Conservation (phyloP, 1,140 invertebrate genomes). For the Zaprionus davidi region DNA sequence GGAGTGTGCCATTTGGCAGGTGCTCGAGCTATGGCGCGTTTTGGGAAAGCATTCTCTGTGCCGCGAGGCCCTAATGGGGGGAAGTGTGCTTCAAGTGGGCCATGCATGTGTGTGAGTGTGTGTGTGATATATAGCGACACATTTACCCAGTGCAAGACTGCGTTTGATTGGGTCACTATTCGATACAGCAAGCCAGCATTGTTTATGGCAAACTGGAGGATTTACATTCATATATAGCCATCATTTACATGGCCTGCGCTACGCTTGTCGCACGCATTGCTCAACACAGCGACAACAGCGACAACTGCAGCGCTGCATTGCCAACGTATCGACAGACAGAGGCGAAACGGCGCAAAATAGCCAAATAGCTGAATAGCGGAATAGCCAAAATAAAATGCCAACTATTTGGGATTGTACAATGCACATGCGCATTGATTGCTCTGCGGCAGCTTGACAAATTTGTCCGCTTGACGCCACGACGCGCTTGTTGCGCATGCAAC, state of each 20-base stretch:
- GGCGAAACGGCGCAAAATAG: neutral
- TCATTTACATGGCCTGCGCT: neutral
- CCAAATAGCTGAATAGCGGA: neutral
- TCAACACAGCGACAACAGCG: neutral
- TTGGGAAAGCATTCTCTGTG: slow-evolving; percentile 1
- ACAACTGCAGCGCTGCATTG: neutral
- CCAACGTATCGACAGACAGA: no score
- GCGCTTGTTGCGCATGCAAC: slow-evolving; percentile 41
- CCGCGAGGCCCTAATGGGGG: neutral
- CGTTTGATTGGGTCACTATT: neutral
- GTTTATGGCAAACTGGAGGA: neutral
- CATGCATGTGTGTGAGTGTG: neutral
- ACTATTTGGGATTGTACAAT: slow-evolving; percentile 64
- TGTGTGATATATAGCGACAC: neutral
- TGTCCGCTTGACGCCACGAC: slow-evolving; percentile 55
- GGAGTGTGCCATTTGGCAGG: slow-evolving; percentile 45
- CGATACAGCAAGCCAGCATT: no score
- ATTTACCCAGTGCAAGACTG: neutral
- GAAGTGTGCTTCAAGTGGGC: neutral
- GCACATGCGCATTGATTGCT: slow-evolving; percentile 63
- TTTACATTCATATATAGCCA: slow-evolving; percentile 5
- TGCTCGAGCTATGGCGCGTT: slow-evolving; percentile 1
- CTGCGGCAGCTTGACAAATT: slow-evolving; percentile 61
- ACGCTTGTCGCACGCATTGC: slow-evolving; percentile 9
- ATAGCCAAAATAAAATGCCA: slow-evolving; percentile 65